Evolutionary conservation across 1,140 invertebrate genomes (phyloP).

Genomic region (Oreohelix idahoensis): DNA sequence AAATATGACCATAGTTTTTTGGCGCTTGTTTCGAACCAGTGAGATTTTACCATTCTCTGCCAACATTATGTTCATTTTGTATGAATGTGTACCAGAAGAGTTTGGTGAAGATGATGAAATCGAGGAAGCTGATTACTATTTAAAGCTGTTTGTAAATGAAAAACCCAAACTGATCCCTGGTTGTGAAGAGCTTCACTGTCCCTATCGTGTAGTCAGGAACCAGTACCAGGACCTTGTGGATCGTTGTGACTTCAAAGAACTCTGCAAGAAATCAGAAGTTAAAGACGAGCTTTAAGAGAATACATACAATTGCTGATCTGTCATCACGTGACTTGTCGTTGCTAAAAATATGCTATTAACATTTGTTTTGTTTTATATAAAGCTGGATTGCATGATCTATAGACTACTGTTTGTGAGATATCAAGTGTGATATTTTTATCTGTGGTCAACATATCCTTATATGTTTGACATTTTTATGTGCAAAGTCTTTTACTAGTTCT

Average conservation of each 20-base stretch:
- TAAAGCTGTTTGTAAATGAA: constrained; percentile 67
- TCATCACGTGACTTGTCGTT: too few species aligned
- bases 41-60: constrained; percentile 86
- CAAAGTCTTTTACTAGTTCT: too few species aligned
- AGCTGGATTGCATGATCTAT: too few species aligned
- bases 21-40: constrained; percentile 84
- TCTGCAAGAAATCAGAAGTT: constrained; percentile 43
- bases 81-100: constrained; percentile 67
- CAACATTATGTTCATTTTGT: constrained; percentile 88
- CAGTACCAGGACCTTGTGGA: constrained; percentile 51
- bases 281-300: constrained; percentile 48
- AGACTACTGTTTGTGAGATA: too few species aligned
- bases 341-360: too few species aligned
- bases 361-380: too few species aligned
- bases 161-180: constrained; percentile 55
- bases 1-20: too few species aligned
- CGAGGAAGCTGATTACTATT: constrained; percentile 45
- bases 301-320: too few species aligned
- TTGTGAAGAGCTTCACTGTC: constrained; percentile 55
- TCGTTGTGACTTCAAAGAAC: constrained; percentile 59
- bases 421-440: too few species aligned
- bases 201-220: constrained; percentile 52
- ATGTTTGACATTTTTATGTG: too few species aligned
- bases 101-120: constrained; percentile 42
- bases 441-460: too few species aligned